phyloP scores from a whole-genome alignment of 1,140 invertebrate genomes.

The Nilaparvata lugens region DNA sequence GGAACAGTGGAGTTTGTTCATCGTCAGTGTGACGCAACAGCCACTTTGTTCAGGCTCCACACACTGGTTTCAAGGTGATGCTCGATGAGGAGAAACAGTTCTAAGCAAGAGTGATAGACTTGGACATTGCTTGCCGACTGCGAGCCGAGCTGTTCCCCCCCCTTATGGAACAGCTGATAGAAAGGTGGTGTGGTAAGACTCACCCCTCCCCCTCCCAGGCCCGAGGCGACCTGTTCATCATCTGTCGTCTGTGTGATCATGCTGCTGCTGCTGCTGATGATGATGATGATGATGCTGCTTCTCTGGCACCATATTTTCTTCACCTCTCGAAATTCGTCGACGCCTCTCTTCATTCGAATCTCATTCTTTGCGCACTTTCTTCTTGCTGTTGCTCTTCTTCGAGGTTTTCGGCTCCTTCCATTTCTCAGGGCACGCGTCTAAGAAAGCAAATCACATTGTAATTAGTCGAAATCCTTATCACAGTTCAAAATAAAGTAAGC shows the following conservation, averaged over 20 bases:
- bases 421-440: constrained; percentile 39
- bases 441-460: constrained; percentile 22
- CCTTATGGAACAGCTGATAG: too few relatives aligned
- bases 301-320: not conserved
- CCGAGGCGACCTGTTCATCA: not conserved
- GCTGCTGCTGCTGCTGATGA: too few relatives aligned
- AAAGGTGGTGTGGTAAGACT: too few relatives aligned
- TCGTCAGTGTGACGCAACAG: too few relatives aligned
- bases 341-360: constrained; percentile 8
- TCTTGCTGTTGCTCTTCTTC: constrained; percentile 49
- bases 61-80: too few relatives aligned
- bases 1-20: too few relatives aligned
- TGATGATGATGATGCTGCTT: not conserved
- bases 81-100: too few relatives aligned
- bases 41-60: too few relatives aligned
- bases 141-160: too few relatives aligned
- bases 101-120: too few relatives aligned
- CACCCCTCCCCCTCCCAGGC: not conserved
- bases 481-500: too few relatives aligned
- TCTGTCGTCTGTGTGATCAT: not conserved
- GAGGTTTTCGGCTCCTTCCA: constrained; percentile 52
- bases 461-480: constrained; percentile 8
- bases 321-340: not conserved
- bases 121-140: too few relatives aligned
- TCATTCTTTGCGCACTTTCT: constrained; percentile 57